phyloP scores from a whole-genome alignment of 1,140 invertebrate genomes.

The Drosophila auraria region DNA sequence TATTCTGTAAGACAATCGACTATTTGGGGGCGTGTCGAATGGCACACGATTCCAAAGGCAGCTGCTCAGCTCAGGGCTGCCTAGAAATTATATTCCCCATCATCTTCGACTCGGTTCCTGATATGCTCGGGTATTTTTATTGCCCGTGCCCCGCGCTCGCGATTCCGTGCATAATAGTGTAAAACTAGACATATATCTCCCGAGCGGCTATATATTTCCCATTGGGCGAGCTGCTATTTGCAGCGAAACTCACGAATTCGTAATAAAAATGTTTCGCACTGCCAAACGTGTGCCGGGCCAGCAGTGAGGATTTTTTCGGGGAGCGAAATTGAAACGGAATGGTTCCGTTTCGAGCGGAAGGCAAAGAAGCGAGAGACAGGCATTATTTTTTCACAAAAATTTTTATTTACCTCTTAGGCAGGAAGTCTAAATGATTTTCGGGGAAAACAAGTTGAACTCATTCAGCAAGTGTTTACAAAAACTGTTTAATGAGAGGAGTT shows the following conservation, averaged over 20 bases:
- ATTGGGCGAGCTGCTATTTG: conserved; percentile 61
- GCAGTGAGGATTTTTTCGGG: conserved; percentile 40
- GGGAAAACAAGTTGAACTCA: conserved; percentile 33
- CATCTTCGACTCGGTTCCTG: conserved; percentile 32
- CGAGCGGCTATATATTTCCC: conserved; percentile 33
- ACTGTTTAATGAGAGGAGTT: neutral
- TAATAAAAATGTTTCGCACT: conserved; percentile 78
- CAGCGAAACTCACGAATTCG: conserved; percentile 74
- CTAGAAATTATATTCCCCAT: conserved; percentile 22
- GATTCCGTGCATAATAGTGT: conserved; percentile 65
- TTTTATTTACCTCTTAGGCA: conserved; percentile 37
- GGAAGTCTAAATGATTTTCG: conserved; percentile 24
- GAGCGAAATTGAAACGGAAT: conserved; percentile 34
- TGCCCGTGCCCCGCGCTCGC: conserved; percentile 48
- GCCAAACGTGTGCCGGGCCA: conserved; percentile 64
- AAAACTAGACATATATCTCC: conserved; percentile 56
- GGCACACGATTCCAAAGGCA: conserved; percentile 52
- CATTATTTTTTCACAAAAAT: conserved; percentile 28
- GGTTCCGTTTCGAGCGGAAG: conserved; percentile 24
- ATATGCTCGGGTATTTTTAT: conserved; percentile 74
- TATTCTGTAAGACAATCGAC: conserved; percentile 63
- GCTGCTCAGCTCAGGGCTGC: conserved; percentile 28
- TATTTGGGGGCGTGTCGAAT: conserved; percentile 68
- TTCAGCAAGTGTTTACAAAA: conserved; percentile 27
- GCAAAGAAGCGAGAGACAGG: conserved; percentile 30